phyloP scores from a whole-genome alignment of 1,140 invertebrate genomes.

The Drosophila lacertosa region DNA sequence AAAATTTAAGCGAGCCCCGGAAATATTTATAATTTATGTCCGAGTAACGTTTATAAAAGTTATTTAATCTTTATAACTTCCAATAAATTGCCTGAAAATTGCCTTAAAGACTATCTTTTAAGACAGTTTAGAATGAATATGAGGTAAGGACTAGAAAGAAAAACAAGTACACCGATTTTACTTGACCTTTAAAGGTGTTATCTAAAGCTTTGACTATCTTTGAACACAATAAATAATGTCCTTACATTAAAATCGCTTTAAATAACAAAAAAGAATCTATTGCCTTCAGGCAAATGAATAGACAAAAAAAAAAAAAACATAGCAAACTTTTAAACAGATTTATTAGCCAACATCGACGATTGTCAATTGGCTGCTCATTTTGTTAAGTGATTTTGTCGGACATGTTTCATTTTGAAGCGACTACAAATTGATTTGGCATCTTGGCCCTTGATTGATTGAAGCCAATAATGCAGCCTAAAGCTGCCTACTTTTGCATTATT shows the following conservation, averaged over 20 bases:
- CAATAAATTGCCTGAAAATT: background rate
- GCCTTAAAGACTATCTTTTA: no score
- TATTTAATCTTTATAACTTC: background rate
- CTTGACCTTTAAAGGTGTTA: no score
- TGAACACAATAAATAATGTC: no score
- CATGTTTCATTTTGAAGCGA: slow-evolving; percentile 54
- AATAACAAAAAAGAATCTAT: background rate
- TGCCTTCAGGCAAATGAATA: slow-evolving; percentile 38
- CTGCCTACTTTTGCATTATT: slow-evolving; percentile 21
- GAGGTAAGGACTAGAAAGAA: no score
- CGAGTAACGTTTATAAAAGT: background rate
- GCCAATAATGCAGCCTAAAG: slow-evolving; percentile 65
- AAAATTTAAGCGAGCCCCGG: slow-evolving; percentile 22
- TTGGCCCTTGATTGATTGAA: slow-evolving; percentile 72
- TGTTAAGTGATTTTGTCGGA: slow-evolving; percentile 59
- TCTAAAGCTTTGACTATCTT: no score
- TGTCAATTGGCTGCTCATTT: slow-evolving; percentile 57
- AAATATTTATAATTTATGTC: slow-evolving; percentile 22
- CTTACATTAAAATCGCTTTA: background rate
- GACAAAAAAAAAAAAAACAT: slow-evolving; percentile 2
- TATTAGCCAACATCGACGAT: slow-evolving; percentile 56
- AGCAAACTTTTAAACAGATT: slow-evolving; percentile 51
- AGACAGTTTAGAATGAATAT: no score
- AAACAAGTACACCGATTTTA: no score
- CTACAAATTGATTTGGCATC: slow-evolving; percentile 75